Base-by-base conservation (phyloP, 2,113 vertebrate species). In the Cervus canadensis region DNA sequence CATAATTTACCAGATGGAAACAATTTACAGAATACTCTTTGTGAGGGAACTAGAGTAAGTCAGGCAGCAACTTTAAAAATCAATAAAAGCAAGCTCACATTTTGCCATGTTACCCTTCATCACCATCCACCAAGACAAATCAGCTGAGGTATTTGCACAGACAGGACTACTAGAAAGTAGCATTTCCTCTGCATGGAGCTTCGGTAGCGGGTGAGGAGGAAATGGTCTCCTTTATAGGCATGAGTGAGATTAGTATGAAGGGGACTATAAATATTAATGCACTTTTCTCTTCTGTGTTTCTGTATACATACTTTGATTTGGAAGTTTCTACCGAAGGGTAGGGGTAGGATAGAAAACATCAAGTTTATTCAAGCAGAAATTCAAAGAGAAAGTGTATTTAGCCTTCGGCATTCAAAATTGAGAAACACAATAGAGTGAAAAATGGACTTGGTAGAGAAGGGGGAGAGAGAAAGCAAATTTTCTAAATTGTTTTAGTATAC, bases 131-230 rank as follows among this genome's bases (percentile, higher is more conserved):
- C 52, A 16, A 26, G 2, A 67, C 30, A 30, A 82, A 43, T 43
- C 26, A 92, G 59, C 25, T 2, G 15, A 89, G 45, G 15, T 56
- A 5, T 25, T 84, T 40, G 40, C 28, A n/a, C 28, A 16, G 9
- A 9, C 3, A 33, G 45, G 26, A 62, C 36, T 16, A 21, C 4
- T 43, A 71, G 48, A 43, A 83, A n/a, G 40, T 33, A 48, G 36
- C 14, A 33, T 59, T 91, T 64, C 60, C 74, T 36, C 74, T 14
- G 23, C 17, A 5, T 2, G 45, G 28, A 76, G 17, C 16, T 43
- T 36, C 11, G 25, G 30, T 13, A 21, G 4, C 3, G 5, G 5
- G 1, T 21, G 12, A 0, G 19, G 48, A 12, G 43, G 0, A 4
- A 19, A 14, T 2, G 16, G 82, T 33, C 79, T 67, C 30, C 62